Evolutionary conservation across 1,140 invertebrate genomes (phyloP).

Genomic region (Drosophila bifasciata): DNA sequence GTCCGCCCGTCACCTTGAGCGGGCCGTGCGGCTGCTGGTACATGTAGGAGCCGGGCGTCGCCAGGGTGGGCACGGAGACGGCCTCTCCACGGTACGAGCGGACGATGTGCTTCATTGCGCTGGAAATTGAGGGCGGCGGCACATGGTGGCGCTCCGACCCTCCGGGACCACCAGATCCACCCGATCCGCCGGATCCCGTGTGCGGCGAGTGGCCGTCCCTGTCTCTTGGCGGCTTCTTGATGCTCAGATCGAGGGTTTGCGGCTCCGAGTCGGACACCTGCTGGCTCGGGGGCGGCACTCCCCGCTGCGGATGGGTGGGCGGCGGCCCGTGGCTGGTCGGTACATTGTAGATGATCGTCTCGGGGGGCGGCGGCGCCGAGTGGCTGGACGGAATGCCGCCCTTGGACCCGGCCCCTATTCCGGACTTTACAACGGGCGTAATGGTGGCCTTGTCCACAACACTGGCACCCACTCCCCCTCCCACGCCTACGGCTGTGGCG

Average conservation of each 20-base stretch:
- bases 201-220: slow-evolving; percentile 84
- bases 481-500: neutral
- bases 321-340: slow-evolving; percentile 32
- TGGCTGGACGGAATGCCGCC: slow-evolving; percentile 21
- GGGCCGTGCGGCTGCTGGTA: slow-evolving; percentile 65
- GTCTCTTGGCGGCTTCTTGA: slow-evolving; percentile 89
- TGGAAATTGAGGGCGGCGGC: slow-evolving; percentile 56
- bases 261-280: slow-evolving; percentile 84
- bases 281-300: slow-evolving; percentile 83
- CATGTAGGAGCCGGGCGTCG: slow-evolving; percentile 60
- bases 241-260: slow-evolving; percentile 91
- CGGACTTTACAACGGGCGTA: slow-evolving; percentile 86
- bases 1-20: slow-evolving; percentile 44
- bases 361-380: slow-evolving; percentile 80
- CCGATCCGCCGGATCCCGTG: slow-evolving; percentile 75
- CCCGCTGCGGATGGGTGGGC: slow-evolving; percentile 24
- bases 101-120: slow-evolving; percentile 68
- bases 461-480: neutral
- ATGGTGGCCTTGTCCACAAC: slow-evolving; percentile 68
- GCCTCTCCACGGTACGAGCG: slow-evolving; percentile 68
- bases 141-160: slow-evolving; percentile 80
- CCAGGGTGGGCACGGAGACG: slow-evolving; percentile 34
- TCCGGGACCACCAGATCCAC: neutral
- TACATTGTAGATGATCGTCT: slow-evolving; percentile 85
- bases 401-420: slow-evolving; percentile 86